phyloP scores from a whole-genome alignment of 2,797 vertebrate species.

The Danio tinwini region DNA sequence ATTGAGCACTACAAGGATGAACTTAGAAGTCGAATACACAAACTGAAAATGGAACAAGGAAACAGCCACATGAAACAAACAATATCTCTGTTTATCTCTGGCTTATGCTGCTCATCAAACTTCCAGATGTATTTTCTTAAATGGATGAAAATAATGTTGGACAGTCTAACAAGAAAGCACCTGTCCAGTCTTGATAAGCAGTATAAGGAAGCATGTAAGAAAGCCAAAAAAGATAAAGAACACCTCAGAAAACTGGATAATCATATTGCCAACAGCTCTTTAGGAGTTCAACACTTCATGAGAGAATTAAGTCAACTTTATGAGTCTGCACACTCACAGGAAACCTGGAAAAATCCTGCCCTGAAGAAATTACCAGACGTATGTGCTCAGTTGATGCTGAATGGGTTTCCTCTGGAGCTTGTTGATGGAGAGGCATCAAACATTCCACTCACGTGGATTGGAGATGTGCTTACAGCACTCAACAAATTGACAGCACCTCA shows the following conservation, averaged over 20 bases:
- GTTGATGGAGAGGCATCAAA: conserved; percentile 78
- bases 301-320: conserved; percentile 15
- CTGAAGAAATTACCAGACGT: conserved; percentile 64
- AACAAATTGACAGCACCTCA: conserved; percentile 62
- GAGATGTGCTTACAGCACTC: conserved; percentile 73
- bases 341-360: fast-evolving
- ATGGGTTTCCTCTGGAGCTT: conserved; percentile 77
- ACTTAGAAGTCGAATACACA: background rate
- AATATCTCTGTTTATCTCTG: background rate
- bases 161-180: background rate
- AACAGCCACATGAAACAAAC: background rate
- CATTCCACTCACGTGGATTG: conserved; percentile 76
- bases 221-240: background rate
- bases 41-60: background rate
- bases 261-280: background rate
- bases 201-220: background rate
- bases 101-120: background rate
- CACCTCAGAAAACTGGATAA: background rate
- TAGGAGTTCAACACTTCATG: conserved; percentile 13
- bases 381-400: conserved; percentile 74
- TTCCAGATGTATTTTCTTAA: conserved; percentile 7
- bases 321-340: background rate
- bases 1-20: conserved; percentile 17
- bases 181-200: background rate
- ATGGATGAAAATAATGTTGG: conserved; percentile 10